Base-by-base conservation (phyloP, 2,113 vertebrate species). In the Sceloporus undulatus region DNA sequence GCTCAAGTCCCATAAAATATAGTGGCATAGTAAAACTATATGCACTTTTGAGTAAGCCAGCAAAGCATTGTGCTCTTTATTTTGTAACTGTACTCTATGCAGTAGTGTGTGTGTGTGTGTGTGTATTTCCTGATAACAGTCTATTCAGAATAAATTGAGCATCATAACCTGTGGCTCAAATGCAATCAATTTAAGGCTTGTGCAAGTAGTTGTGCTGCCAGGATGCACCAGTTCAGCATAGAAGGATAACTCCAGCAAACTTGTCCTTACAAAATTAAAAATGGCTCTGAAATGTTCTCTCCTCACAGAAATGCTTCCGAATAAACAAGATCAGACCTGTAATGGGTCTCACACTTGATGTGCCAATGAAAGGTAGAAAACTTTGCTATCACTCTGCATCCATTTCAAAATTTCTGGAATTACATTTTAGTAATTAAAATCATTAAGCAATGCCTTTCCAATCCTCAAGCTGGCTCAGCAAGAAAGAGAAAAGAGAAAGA, bases 201-300 rank as follows among this genome's bases (percentile, higher is more conserved):
- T 86, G 65, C 88, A 82, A 89, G 40, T 87, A 77, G n/a, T 29
- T 78, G 48, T 21, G 5, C 54, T 75, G 19, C 54, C 87, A 52
- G 82, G n/a, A 74, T 48, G 65, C 29, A 86, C 75, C 86, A 84
- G 68, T 78, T 83, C 71, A 87, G 85, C 78, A 78, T 40, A 87
- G 18, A 11, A 84, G 82, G 5, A n/a, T 73, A 92, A 82, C 10
- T 88, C 75, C 0, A 62, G 71, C 29, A 68, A 81, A 93, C 90
- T 70, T 48, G 5, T 14, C 1, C 34, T 89, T 85, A 76, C 77
- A 59, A 13, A 68, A 79, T 59, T 85, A 78, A 56, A 40, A 0
- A 13, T 62, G 2, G 71, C 82, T 10, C n/a, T 40, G 71, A 48
- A 25, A 42, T 56, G 42, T 80, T 90, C 66, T 54, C 14, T 65